phyloP scores from a whole-genome alignment of 2,888 invertebrate species.

The Linhomoeus sp. region DNA sequence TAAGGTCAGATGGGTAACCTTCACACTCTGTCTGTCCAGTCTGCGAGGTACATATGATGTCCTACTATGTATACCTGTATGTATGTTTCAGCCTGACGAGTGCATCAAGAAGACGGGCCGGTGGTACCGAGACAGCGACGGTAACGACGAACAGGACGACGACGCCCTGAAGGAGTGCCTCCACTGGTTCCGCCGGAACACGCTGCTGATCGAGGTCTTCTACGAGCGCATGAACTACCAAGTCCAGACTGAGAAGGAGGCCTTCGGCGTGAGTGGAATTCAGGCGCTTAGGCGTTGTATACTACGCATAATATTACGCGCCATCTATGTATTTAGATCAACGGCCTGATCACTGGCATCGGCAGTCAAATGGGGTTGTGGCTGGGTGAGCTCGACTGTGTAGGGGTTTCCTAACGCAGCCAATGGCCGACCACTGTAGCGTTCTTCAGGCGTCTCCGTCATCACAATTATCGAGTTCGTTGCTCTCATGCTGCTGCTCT shows the following conservation, averaged over 20 bases:
- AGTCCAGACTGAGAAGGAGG: conserved; percentile 15
- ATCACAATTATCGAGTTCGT: conserved; percentile 24
- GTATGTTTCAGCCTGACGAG: too few relatives aligned
- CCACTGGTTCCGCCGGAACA: conserved; percentile 21
- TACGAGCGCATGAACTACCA: conserved; percentile 28
- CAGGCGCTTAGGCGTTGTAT: too few relatives aligned
- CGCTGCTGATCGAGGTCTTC: conserved; percentile 28
- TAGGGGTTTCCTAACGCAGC: too few relatives aligned
- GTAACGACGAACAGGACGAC: background rate
- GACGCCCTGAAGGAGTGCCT: conserved; percentile 3
- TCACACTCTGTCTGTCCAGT: too few relatives aligned
- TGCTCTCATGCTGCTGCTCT: conserved; percentile 1
- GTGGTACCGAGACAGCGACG: conserved; percentile 9
- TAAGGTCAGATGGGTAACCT: too few relatives aligned
- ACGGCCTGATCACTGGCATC: conserved; percentile 29
- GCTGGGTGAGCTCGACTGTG: too few relatives aligned
- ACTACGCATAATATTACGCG: too few relatives aligned
- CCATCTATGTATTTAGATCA: too few relatives aligned
- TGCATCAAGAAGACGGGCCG: conserved; percentile 20
- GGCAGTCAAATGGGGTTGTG: conserved; percentile 31
- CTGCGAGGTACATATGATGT: too few relatives aligned
- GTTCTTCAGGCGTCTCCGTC: conserved; percentile 23
- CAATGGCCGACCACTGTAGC: too few relatives aligned
- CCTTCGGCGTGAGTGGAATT: conserved; percentile 16
- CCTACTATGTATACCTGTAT: too few relatives aligned